Conservation (phyloP, 2,888 invertebrate species). For the Holacanthella duospinosa region DNA sequence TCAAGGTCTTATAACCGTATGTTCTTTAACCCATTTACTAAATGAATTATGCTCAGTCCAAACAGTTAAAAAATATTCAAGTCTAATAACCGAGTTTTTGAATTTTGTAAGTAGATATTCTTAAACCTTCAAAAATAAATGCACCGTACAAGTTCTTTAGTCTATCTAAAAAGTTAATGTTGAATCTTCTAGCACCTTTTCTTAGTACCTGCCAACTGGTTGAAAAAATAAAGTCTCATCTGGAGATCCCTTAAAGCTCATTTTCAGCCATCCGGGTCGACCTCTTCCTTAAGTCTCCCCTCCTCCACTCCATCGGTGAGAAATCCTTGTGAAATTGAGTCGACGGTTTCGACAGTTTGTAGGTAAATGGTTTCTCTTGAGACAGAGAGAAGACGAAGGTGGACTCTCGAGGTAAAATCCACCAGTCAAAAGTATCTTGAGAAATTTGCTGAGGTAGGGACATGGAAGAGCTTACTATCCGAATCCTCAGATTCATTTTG, state of each 20-base stretch:
- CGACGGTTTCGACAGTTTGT: conserved; percentile 18
- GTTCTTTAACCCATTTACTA: no score
- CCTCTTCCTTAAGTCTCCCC: conserved; percentile 21
- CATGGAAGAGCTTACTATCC: neutral
- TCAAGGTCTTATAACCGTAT: no score
- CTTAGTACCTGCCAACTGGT: conserved; percentile 21
- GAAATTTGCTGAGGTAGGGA: neutral
- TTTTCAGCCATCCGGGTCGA: conserved; percentile 33
- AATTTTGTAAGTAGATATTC: no score
- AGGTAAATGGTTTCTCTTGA: conserved; percentile 17
- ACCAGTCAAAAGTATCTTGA: neutral
- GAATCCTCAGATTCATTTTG: neutral
- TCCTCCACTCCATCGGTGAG: conserved; percentile 15
- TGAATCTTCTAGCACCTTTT: neutral
- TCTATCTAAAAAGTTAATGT: neutral
- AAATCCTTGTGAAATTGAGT: conserved; percentile 23
- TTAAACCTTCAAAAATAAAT: no score
- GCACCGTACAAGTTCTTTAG: no score
- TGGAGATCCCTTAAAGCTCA: conserved; percentile 27
- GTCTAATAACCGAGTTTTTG: no score
- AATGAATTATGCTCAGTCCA: no score
- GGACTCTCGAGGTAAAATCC: neutral
- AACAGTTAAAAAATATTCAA: no score
- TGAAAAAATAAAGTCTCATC: neutral
- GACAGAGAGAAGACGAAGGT: neutral